Percentiles rank a stretch among this genome's conserved stretches.
phyloP scores from a whole-genome alignment of 2,113 vertebrate genomes.

The Neodon shergylaensis region DNA sequence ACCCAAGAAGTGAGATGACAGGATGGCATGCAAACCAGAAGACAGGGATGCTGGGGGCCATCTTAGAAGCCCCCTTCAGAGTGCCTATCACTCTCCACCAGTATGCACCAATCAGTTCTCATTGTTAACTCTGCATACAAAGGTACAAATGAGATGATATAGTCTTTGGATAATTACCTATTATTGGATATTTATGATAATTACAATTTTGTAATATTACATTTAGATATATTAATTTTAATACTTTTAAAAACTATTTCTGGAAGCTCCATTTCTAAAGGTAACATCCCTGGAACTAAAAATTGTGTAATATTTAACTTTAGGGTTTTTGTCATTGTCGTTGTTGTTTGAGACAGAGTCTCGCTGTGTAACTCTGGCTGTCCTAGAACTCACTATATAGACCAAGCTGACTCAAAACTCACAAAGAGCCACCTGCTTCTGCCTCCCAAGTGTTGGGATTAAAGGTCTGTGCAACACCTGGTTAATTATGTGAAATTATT shows the following conservation, averaged over 20 bases:
- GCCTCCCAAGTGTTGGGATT: neutral
- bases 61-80: neutral
- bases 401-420: neutral
- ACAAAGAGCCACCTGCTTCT: neutral
- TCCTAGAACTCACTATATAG: neutral
- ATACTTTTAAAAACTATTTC: neutral
- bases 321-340: neutral
- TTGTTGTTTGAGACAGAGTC: neutral
- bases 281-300: neutral
- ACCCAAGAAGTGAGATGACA: neutral
- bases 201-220: constrained; percentile 34
- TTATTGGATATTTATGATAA: neutral
- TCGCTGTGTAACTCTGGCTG: neutral
- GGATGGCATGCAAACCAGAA: neutral
- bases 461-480: neutral
- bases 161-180: neutral
- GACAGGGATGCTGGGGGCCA: neutral
- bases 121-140: neutral
- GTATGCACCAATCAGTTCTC: neutral
- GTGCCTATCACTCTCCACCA: neutral
- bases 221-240: constrained; percentile 37
- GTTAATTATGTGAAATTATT: neutral
- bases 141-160: neutral
- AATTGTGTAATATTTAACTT: neutral
- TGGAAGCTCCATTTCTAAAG: neutral